Evolutionary conservation across 1,140 invertebrate genomes (phyloP).

Genomic region (Drosophila guanche): DNA sequence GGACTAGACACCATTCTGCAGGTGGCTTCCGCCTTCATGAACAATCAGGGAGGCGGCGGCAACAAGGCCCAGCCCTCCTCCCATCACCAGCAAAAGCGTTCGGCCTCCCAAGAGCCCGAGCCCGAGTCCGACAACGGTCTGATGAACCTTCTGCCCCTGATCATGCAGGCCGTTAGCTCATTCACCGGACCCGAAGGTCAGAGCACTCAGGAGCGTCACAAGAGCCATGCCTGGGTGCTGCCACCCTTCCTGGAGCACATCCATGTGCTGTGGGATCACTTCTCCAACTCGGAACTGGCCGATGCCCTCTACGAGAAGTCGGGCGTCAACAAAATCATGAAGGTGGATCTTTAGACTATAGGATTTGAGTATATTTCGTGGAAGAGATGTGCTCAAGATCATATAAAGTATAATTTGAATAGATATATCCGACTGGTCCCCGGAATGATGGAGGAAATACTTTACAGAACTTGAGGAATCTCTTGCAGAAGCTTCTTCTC

Average conservation of each 20-base stretch:
- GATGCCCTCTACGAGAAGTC: constrained; percentile 89
- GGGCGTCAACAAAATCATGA: constrained; percentile 87
- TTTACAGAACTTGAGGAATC: too few relatives aligned
- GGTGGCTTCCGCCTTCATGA: constrained; percentile 86
- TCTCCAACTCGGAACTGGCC: constrained; percentile 90
- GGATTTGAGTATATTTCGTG: background rate
- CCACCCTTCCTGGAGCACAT: constrained; percentile 90
- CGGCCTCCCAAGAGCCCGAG: constrained; percentile 48
- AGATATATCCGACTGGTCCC: background rate
- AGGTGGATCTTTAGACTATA: constrained; percentile 79
- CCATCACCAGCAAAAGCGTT: constrained; percentile 67
- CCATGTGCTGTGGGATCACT: constrained; percentile 91
- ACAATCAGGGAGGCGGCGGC: constrained; percentile 73
- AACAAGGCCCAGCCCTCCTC: constrained; percentile 26
- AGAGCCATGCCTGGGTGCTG: constrained; percentile 88
- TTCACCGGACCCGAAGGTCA: constrained; percentile 85
- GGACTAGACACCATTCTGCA: constrained; percentile 86
- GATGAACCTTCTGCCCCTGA: constrained; percentile 87
- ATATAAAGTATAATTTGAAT: background rate
- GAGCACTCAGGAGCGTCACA: constrained; percentile 86
- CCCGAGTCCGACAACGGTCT: constrained; percentile 84
- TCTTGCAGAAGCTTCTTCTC: background rate
- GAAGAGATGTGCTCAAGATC: background rate
- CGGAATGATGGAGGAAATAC: too few relatives aligned
- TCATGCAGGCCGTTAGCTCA: constrained; percentile 86